These are phyloP conservation scores for Andricus grossulariae DNA, from an alignment of 1,140 invertebrate species.

Conservation along the genomic window DNA sequence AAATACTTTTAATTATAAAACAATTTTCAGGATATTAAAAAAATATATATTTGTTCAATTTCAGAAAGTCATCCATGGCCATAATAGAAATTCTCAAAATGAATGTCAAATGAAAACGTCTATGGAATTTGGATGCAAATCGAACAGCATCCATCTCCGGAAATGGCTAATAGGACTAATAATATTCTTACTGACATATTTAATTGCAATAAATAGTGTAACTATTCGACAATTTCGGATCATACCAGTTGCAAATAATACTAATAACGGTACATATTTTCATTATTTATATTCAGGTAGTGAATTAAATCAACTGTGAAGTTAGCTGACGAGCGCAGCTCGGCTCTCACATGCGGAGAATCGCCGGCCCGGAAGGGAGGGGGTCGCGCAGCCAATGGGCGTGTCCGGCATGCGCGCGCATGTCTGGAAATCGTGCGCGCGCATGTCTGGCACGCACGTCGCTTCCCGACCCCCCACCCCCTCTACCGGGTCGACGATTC, in stretches of 20 bases:
- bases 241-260: slow-evolving; percentile 47
- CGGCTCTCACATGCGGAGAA: no score
- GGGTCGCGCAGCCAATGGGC: no score
- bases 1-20: slow-evolving; percentile 31
- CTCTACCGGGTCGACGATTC: no score
- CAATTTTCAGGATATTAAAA: neutral
- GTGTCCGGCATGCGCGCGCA: no score
- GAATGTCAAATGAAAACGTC: slow-evolving; percentile 47
- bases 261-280: slow-evolving; percentile 51
- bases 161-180: slow-evolving; percentile 66
- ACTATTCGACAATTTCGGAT: slow-evolving; percentile 63
- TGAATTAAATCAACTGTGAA: no score
- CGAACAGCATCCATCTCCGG: slow-evolving; percentile 52
- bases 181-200: slow-evolving; percentile 59
- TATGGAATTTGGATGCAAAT: slow-evolving; percentile 42
- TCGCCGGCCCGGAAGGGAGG: no score
- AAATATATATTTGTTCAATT: slow-evolving; percentile 28
- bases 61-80: slow-evolving; percentile 33
- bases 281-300: neutral
- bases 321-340: no score
- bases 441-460: no score
- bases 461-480: no score
- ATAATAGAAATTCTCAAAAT: slow-evolving; percentile 39
- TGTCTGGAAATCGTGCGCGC: no score
- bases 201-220: slow-evolving; percentile 67